Evolutionary conservation across 2,797 vertebrate species (phyloP).

Genomic region (Prionace glauca): DNA sequence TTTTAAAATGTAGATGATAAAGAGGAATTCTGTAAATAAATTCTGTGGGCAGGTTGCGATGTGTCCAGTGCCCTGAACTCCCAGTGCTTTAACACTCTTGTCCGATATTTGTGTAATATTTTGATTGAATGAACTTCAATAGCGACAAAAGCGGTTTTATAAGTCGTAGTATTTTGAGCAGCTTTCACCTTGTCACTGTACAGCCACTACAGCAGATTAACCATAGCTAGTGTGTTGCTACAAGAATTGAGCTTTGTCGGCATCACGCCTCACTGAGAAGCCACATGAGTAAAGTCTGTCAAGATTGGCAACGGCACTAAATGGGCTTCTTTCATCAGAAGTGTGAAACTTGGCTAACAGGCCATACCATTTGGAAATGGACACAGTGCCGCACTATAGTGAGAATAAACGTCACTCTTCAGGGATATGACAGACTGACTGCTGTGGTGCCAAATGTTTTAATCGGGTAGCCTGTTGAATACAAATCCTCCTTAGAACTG

Average conservation of each 20-base stretch:
- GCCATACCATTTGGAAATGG: slow-evolving; percentile 1
- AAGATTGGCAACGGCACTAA: slow-evolving; percentile 39
- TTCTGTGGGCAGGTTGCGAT: background rate
- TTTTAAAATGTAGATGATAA: background rate
- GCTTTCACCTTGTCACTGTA: slow-evolving; percentile 11
- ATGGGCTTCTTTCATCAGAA: slow-evolving; percentile 43
- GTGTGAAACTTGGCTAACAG: slow-evolving; percentile 43
- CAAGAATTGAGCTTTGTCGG: slow-evolving; percentile 33
- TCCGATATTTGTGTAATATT: background rate
- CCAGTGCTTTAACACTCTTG: background rate
- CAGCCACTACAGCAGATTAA: background rate
- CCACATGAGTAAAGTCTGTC: slow-evolving; percentile 29
- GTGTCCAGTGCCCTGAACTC: background rate
- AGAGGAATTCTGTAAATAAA: background rate
- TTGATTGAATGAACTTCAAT: background rate
- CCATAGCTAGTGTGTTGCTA: background rate
- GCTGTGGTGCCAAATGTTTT: slow-evolving; percentile 42
- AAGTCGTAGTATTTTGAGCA: background rate
- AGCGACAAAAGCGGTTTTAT: background rate
- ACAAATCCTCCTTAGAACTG: slow-evolving; percentile 44
- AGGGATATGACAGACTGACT: slow-evolving; percentile 46
- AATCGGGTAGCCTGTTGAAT: slow-evolving; percentile 42
- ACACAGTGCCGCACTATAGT: slow-evolving; percentile 31
- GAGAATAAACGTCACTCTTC: slow-evolving; percentile 42
- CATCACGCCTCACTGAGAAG: background rate